Percentiles rank a stretch among this genome's conserved stretches.
Conservation (phyloP, 2,113 vertebrate genomes). For the Rhynchomys soricoides region DNA sequence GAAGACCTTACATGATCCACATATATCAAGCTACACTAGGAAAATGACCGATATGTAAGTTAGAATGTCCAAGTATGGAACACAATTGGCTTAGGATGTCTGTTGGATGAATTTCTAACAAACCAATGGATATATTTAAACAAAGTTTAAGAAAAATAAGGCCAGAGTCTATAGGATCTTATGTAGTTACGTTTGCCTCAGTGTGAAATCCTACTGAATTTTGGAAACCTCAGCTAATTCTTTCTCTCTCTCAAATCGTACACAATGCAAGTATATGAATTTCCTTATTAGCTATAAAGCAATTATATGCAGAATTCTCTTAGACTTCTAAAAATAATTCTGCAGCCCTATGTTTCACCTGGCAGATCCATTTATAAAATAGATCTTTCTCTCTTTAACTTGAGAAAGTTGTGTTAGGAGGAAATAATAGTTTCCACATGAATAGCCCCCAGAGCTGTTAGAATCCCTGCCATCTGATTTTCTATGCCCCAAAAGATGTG, state of each 20-base stretch:
- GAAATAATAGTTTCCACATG: neutral
- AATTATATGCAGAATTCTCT: neutral
- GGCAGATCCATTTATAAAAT: neutral
- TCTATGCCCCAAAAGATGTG: neutral
- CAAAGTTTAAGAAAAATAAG: slow-evolving; percentile 9
- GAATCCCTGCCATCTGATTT: neutral
- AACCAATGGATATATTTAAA: neutral
- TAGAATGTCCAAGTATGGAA: neutral
- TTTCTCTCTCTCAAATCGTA: neutral
- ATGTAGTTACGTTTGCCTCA: neutral
- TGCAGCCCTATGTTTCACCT: neutral
- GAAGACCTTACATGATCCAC: neutral
- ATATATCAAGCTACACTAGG: neutral
- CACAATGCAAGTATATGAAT: neutral
- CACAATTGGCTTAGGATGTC: neutral
- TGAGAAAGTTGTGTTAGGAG: neutral
- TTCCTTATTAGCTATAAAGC: neutral
- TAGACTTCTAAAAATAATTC: neutral
- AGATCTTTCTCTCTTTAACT: neutral
- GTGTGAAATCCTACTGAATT: neutral
- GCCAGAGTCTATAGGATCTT: neutral
- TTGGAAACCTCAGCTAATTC: neutral
- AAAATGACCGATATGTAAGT: neutral
- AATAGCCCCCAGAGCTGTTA: neutral
- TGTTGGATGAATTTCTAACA: neutral